phyloP scores from a whole-genome alignment of 2,888 invertebrate genomes.

The Synergus itoensis region DNA sequence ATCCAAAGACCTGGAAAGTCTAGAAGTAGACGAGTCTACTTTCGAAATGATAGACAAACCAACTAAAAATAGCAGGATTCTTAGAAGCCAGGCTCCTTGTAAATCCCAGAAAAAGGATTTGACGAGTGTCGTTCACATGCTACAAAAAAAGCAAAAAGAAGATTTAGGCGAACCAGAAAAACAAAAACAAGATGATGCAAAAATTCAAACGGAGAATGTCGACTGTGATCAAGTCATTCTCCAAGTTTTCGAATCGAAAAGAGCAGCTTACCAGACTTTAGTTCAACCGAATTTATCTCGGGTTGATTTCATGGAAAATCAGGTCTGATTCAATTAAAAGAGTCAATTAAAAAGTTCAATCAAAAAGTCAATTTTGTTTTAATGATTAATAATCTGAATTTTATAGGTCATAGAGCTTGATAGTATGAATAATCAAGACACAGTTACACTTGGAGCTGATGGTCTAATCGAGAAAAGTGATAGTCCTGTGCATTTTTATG shows the following conservation, averaged over 20 bases:
- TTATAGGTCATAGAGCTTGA: slow-evolving; percentile 82
- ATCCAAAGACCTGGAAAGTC: background rate
- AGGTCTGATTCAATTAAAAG: slow-evolving; percentile 39
- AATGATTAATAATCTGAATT: slow-evolving; percentile 2
- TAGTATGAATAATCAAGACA: slow-evolving; percentile 79
- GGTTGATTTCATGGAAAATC: slow-evolving; percentile 73
- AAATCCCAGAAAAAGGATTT: slow-evolving; percentile 63
- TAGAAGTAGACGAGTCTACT: background rate
- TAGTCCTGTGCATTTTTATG: slow-evolving; percentile 43
- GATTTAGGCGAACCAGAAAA: background rate
- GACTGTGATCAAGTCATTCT: slow-evolving; percentile 66
- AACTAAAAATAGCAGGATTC: slow-evolving; percentile 58
- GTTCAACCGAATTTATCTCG: slow-evolving; percentile 69
- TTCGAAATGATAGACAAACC: slow-evolving; percentile 50
- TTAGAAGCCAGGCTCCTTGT: slow-evolving; percentile 59
- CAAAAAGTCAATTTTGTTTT: background rate
- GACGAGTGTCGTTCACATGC: slow-evolving; percentile 61
- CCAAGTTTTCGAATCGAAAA: slow-evolving; percentile 81
- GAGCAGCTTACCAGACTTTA: slow-evolving; percentile 85
- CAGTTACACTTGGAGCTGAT: slow-evolving; percentile 83
- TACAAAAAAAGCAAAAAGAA: slow-evolving; percentile 58
- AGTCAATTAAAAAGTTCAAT: background rate
- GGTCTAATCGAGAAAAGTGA: slow-evolving; percentile 79
- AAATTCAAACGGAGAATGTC: background rate
- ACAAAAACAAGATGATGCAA: background rate